phyloP scores from a whole-genome alignment of 2,888 invertebrate species.

The Microctonus hyperodae region DNA sequence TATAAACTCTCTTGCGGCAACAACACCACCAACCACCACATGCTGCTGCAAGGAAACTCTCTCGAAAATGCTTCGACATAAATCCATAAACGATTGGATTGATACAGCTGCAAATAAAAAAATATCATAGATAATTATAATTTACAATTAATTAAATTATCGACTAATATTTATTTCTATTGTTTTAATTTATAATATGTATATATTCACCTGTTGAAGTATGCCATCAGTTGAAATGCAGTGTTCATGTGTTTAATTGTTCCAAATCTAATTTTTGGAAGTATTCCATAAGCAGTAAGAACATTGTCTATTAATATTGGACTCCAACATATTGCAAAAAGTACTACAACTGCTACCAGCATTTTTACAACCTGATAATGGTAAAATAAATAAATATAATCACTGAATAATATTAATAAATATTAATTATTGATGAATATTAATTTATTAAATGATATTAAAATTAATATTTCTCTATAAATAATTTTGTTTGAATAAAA shows the following conservation, averaged over 20 bases:
- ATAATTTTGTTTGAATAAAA: too few species aligned
- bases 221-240: slow-evolving; percentile 72
- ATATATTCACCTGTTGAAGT: slow-evolving; percentile 69
- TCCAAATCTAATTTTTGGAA: slow-evolving; percentile 66
- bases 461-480: too few species aligned
- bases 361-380: slow-evolving; percentile 73
- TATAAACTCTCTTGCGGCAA: slow-evolving; percentile 51
- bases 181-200: background rate
- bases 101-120: slow-evolving; percentile 67
- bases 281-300: slow-evolving; percentile 68
- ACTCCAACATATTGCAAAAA: slow-evolving; percentile 75
- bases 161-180: background rate
- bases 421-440: too few species aligned
- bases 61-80: slow-evolving; percentile 75
- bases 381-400: background rate
- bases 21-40: slow-evolving; percentile 61
- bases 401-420: too few species aligned
- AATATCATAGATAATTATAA: background rate
- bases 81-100: slow-evolving; percentile 79
- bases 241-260: slow-evolving; percentile 69
- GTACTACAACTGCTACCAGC: slow-evolving; percentile 73
- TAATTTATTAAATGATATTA: too few species aligned
- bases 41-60: slow-evolving; percentile 67
- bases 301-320: slow-evolving; percentile 73
- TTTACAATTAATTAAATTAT: background rate